Evolutionary conservation across 2,113 vertebrate genomes (phyloP), one percentile per base, ranked within the genome.

Genomic region (Pagrus major): DNA sequence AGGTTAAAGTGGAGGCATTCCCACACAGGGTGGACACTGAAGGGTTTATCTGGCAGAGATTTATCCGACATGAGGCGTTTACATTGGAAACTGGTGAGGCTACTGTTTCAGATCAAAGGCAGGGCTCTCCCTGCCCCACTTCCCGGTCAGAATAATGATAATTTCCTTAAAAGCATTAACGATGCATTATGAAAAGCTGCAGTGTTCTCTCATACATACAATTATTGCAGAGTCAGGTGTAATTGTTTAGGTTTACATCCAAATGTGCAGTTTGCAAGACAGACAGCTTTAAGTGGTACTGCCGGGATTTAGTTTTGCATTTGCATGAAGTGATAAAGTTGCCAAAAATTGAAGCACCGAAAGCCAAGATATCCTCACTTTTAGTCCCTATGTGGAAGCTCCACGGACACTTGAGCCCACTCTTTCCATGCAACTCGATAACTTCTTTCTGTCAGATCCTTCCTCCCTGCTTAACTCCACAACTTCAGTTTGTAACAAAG

Each of bases 181-280:
- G 81, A 85, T 88, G 77, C 82, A 89, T 90, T 91, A 93, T 89
- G 92, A 88, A 93, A 89, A 49, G 80, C 60, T 46, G 9, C 44
- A 78, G 65, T 72, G 39, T 77, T 65, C 60, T 72, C 64, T 70
- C 55, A 66, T 60, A 49, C 64, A 67, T 63, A 66, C 76, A 80
- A 31, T 51, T 58, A 65, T 7, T 14, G 46, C 56, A 49, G 35
- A 76, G 44, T 12, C 18, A 31, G n/a, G 33, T 73, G 47, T 58
- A 20, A 51, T 29, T 56, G 55, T 84, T 58, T 21, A 25, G 46
- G 55, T 63, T 29, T 41, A 41, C 55, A 54, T 25, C 3, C n/a
- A 41, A 52, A 59, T 37, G 61, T 41, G 35, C 20, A 33, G 29
- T 65, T 55, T 47, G 20, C 1, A 23, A 25, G 23, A 51, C 20